phyloP scores from a whole-genome alignment of 2,888 invertebrate genomes.

The Drosophila putrida region DNA sequence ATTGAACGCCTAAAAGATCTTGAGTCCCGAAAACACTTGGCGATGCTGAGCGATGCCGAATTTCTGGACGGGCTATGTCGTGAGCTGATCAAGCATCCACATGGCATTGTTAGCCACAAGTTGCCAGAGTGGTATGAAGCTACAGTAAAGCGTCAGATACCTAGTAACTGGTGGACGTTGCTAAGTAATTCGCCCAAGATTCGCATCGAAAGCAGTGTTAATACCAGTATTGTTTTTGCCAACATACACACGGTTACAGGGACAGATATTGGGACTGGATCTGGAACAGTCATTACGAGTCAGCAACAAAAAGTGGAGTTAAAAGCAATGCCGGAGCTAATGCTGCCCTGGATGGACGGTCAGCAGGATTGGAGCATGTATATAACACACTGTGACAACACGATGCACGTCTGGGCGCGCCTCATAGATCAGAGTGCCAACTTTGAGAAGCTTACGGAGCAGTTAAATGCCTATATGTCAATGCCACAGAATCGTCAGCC shows the following conservation, averaged over 20 bases:
- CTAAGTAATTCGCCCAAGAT: conserved; percentile 86
- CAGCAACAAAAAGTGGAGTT: neutral
- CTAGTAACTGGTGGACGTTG: conserved; percentile 89
- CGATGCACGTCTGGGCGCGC: conserved; percentile 89
- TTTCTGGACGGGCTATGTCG: conserved; percentile 78
- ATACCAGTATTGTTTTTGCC: conserved; percentile 79
- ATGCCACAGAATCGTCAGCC: conserved; percentile 65
- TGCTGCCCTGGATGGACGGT: conserved; percentile 76
- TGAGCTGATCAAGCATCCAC: conserved; percentile 84
- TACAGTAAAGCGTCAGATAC: conserved; percentile 89
- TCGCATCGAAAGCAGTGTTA: conserved; percentile 81
- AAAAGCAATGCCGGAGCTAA: conserved; percentile 44
- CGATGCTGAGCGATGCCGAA: conserved; percentile 76
- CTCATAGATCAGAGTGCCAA: conserved; percentile 88
- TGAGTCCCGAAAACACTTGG: conserved; percentile 67
- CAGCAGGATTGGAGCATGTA: conserved; percentile 87
- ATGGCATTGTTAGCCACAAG: conserved; percentile 88
- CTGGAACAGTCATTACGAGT: neutral
- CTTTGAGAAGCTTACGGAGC: conserved; percentile 86
- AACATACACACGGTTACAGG: conserved; percentile 41
- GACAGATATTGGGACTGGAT: neutral
- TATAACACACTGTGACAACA: conserved; percentile 88
- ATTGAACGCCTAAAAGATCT: conserved; percentile 74
- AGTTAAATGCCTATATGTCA: conserved; percentile 86
- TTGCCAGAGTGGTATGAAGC: conserved; percentile 87